Evolutionary conservation across 2,113 vertebrate genomes (phyloP).

Genomic region (Plecotus auritus): DNA sequence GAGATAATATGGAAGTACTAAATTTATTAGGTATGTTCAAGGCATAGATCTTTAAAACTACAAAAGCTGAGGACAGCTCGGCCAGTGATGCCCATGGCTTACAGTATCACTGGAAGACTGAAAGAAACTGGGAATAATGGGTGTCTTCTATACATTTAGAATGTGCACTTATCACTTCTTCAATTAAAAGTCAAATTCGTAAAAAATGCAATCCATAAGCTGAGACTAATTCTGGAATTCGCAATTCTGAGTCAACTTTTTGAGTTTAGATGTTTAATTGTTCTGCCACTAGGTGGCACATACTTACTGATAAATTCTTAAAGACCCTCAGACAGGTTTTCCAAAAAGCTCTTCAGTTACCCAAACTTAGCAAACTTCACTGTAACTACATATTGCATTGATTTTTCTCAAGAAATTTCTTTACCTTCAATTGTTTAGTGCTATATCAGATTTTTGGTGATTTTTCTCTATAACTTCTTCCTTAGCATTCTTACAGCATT

Average conservation of each 20-base stretch:
- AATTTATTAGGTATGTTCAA: background rate
- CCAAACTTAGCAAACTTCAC: background rate
- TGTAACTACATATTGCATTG: background rate
- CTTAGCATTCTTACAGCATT: background rate
- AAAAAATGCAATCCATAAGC: background rate
- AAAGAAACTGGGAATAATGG: background rate
- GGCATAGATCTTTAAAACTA: background rate
- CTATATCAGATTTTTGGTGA: background rate
- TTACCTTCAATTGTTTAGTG: background rate
- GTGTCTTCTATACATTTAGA: background rate
- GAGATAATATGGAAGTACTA: background rate
- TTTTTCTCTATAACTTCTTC: constrained; percentile 25
- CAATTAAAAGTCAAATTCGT: background rate
- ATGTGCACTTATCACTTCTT: background rate
- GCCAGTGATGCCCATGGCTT: background rate
- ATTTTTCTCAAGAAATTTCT: background rate
- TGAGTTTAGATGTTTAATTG: background rate
- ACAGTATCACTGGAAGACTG: background rate
- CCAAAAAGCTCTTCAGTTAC: background rate
- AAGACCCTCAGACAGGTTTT: background rate
- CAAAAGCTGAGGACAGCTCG: background rate
- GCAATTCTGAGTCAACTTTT: background rate
- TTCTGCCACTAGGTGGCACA: constrained; percentile 77
- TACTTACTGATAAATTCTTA: constrained; percentile 50
- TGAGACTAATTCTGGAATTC: background rate